Percentiles rank a stretch among this genome's conserved stretches.
Conservation (phyloP, 2,888 invertebrate genomes). For the Melieria crassipennis region DNA sequence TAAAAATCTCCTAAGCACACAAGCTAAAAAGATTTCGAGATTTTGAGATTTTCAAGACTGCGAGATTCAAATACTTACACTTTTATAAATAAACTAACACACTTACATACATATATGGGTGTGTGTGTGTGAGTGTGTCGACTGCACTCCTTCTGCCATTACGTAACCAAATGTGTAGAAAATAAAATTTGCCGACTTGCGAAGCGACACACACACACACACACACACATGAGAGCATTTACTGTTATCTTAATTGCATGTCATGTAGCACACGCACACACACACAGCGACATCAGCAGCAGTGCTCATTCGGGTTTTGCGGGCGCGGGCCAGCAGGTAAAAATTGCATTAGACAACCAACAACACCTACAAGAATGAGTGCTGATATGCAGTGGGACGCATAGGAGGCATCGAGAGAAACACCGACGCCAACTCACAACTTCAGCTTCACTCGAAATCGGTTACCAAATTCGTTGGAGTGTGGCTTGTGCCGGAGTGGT, state of each 20-base stretch:
- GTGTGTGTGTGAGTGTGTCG: not conserved
- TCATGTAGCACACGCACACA: constrained; percentile 37
- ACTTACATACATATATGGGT: not conserved
- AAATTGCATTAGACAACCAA: not conserved
- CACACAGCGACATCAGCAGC: not conserved
- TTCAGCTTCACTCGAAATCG: not conserved
- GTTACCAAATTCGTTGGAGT: constrained; percentile 20
- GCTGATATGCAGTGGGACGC: no score
- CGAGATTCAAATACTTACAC: not conserved
- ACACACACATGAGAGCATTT: not conserved
- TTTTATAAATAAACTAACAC: not conserved
- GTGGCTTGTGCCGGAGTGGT: not conserved
- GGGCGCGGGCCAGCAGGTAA: not conserved
- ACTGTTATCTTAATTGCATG: constrained; percentile 25
- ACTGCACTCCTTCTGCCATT: not conserved
- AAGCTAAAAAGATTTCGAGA: constrained; percentile 8
- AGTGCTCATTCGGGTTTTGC: not conserved
- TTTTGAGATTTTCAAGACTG: constrained; percentile 5
- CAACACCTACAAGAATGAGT: no score
- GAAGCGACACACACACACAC: no score
- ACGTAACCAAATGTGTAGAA: no score
- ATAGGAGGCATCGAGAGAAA: no score
- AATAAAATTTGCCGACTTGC: no score
- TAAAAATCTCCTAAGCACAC: constrained; percentile 39
- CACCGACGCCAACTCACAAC: constrained; percentile 1